Evolutionary conservation across 2,888 invertebrate species (phyloP), one percentile per base, ranked within the genome.

Genomic region (Acheta domesticus): DNA sequence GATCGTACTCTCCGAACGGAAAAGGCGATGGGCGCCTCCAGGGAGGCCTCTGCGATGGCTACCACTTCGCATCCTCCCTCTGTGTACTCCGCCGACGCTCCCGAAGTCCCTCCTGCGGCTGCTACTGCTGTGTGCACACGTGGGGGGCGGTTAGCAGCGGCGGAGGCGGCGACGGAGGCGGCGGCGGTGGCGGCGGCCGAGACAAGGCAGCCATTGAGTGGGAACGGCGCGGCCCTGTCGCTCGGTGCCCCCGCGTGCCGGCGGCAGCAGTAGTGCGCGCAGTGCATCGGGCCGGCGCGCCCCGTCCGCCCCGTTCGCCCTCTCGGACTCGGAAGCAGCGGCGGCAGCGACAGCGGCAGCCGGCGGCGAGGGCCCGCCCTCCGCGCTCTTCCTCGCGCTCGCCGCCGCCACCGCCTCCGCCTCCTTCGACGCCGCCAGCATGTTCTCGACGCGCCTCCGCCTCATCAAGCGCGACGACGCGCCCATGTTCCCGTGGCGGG

Each of bases 391-490:
- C 78, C 79, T 82, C 83, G 83, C 84, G 83, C 84, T 84, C 85
- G 83, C 83, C 83, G 83, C 83, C 48, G 78, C 83, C 83, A 85
- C 84, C 85, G 86, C 85, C 85, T 86, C 85, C 21, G 19, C 11
- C 23, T 8, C 14, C n/a, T n/a, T n/a, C 49, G 23, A 19, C 74
- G 73, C 48, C 20, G 49, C 16, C 75, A 74, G n/a, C 49, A 75
- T 78, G 78, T 50, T 20, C 75, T 36, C 48, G 14, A 78, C 78
- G 11, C 48, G 78, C 19, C 74, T 78, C 19, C 2, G 20, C 20
- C n/a, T 78, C 49, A 23, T 49, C 20, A 49, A 20, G 11, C 49
- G 75, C 21, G 8, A 75, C 49, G n/a, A 4, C 20, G 78, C n/a
- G 75, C 78, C 78, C 19, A 21, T 21, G 19, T 78, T 78, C 23